These are phyloP conservation scores for Montipora efflorescens DNA, from an alignment of 64 coral and sea anemone genomes.

Conservation along the genomic window DNA sequence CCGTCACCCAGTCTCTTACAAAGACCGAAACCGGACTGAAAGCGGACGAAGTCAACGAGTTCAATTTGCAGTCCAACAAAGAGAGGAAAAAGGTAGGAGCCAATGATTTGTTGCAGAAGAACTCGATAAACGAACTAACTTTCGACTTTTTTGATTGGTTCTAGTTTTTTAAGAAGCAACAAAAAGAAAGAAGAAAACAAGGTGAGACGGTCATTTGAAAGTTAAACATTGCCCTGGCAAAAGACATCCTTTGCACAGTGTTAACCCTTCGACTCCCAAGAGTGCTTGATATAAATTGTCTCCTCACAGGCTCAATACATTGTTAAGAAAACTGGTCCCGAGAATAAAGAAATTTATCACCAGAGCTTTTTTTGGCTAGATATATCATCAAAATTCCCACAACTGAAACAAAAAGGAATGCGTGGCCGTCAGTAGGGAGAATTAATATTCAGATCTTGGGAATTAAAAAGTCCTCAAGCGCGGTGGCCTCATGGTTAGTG, in stretches of 20 bases:
- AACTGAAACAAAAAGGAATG: too few relatives aligned
- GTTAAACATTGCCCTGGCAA: neutral
- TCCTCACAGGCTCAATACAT: too few relatives aligned
- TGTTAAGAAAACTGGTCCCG: too few relatives aligned
- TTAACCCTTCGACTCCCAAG: too few relatives aligned
- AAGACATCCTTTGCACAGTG: neutral
- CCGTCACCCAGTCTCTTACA: neutral
- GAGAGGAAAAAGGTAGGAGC: slow-evolving; percentile 64
- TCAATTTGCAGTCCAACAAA: slow-evolving; percentile 67
- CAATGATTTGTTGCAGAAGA: neutral
- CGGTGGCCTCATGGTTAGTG: too few relatives aligned
- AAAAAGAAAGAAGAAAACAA: slow-evolving; percentile 63
- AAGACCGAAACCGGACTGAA: neutral
- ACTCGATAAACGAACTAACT: neutral
- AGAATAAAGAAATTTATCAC: too few relatives aligned
- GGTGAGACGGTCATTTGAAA: neutral
- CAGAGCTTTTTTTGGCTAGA: too few relatives aligned
- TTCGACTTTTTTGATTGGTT: neutral
- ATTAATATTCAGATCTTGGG: too few relatives aligned
- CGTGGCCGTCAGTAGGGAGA: too few relatives aligned
- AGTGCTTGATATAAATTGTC: too few relatives aligned
- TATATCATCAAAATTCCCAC: too few relatives aligned
- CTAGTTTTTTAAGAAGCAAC: slow-evolving; percentile 65
- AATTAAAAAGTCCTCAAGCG: too few relatives aligned
- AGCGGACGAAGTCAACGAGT: slow-evolving; percentile 44